phyloP scores from a whole-genome alignment of 30 jellyfish, hydroid and myxozoan genomes.

The Aurelia sp. region DNA sequence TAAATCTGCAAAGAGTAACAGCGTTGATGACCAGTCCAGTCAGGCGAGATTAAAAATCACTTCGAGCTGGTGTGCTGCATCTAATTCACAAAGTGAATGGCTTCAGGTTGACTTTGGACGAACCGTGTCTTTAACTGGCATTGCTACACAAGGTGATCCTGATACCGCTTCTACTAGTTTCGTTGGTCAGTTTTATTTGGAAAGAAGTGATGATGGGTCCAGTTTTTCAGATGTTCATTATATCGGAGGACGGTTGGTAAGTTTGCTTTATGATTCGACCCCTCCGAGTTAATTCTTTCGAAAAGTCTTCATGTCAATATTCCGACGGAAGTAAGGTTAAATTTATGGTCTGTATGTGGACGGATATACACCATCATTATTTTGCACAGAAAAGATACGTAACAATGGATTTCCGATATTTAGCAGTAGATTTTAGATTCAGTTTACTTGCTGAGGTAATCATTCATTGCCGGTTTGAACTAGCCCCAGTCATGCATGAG shows the following conservation, averaged over 20 bases:
- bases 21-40: not conserved
- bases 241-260: not conserved
- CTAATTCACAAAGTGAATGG: not conserved
- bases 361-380: too few relatives aligned
- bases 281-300: too few relatives aligned
- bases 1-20: not conserved
- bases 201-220: conserved; percentile 3
- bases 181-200: not conserved
- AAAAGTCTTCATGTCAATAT: too few relatives aligned
- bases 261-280: too few relatives aligned
- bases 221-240: not conserved
- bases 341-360: too few relatives aligned
- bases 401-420: too few relatives aligned
- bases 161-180: not conserved
- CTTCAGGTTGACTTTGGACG: conserved; percentile 4
- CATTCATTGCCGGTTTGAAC: too few relatives aligned
- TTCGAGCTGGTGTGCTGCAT: not conserved
- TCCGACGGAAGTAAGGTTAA: too few relatives aligned
- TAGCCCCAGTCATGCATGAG: too few relatives aligned
- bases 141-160: conserved; percentile 9
- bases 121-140: not conserved
- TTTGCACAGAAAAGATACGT: too few relatives aligned
- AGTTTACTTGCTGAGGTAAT: too few relatives aligned
- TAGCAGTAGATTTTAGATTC: too few relatives aligned
- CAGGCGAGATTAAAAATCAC: conserved; percentile 1